Evolutionary conservation across 2,888 invertebrate species (phyloP), one percentile per base, ranked within the genome.

Genomic region (Troglohyphantes excavatus): DNA sequence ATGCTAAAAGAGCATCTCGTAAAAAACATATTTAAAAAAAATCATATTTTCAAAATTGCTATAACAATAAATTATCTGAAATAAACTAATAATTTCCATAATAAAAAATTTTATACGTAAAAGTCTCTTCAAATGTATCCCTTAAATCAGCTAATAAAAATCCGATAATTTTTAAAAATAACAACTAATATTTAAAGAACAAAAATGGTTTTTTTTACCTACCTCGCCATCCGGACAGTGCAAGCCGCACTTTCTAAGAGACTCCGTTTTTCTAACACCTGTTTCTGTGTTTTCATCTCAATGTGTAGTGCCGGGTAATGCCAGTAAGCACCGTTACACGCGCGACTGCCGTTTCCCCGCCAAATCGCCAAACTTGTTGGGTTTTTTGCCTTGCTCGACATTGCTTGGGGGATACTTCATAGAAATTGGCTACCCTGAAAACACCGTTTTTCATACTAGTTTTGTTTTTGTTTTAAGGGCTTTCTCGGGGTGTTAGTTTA

Each of bases 201-300:
- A n/a, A 46, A 9, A 39, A 39, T 59, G 9, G 27, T 11, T 67
- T 67, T 65, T 11, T 27, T 2, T 21, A 33, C 61, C 2, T 19
- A 72, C 39, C 39, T 70, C 53, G 19, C 70, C 61, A 61, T n/a
- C 82, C 13, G 72, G 19, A 70, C 70, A 43, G 13, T 27, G 5
- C 53, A 19, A 23, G 23, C 33, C 19, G 29, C 23, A 46, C 70
- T 82, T 29, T 13, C 27, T 61, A 33, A 59, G 68, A 82, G 23
- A 26, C 70, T 9, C 21, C 70, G 53, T 82, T 82, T 82, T 61
- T 33, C 39, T 23, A 59, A 70, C 70, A 72, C 70, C 63, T 75
- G 75, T 46, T 75, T 84, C 84, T 46, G 75, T 29, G 67, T 72
- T 82, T 75, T 53, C 73, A 75, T 84, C 84, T 75, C 33, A 67